Percentiles rank a stretch among this genome's conserved stretches.
Conservation (phyloP, 2,113 vertebrate species). For the Oxyruncus cristatus region DNA sequence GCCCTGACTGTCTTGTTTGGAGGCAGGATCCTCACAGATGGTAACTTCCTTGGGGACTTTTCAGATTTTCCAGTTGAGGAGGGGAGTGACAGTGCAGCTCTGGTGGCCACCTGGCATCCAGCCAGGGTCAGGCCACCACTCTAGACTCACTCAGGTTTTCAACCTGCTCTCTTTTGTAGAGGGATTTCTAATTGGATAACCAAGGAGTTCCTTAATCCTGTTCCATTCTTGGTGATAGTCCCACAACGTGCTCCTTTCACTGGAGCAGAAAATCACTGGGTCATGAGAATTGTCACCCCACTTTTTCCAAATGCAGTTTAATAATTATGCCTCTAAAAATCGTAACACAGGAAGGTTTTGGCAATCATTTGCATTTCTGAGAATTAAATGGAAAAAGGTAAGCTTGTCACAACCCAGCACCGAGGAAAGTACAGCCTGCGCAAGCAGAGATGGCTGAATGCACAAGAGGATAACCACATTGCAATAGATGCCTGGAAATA, state of each 20-base stretch:
- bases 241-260: not conserved
- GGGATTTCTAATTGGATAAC: not conserved
- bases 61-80: not conserved
- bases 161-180: not conserved
- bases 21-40: not conserved
- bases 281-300: not conserved
- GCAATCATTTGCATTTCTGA: not conserved
- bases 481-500: not conserved
- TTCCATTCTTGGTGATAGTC: not conserved
- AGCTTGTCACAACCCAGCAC: not conserved
- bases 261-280: not conserved
- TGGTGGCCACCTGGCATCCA: not conserved
- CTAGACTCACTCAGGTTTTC: not conserved
- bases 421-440: not conserved
- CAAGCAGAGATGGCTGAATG: not conserved
- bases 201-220: not conserved
- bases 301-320: not conserved
- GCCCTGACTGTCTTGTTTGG: not conserved
- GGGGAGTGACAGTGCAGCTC: not conserved
- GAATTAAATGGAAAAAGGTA: not conserved
- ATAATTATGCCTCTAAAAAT: not conserved
- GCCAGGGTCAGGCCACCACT: not conserved
- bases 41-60: not conserved
- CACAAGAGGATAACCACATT: not conserved
- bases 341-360: accelerated